Conservation (phyloP, 2,113 vertebrate species). For the Melanocharis versteri region DNA sequence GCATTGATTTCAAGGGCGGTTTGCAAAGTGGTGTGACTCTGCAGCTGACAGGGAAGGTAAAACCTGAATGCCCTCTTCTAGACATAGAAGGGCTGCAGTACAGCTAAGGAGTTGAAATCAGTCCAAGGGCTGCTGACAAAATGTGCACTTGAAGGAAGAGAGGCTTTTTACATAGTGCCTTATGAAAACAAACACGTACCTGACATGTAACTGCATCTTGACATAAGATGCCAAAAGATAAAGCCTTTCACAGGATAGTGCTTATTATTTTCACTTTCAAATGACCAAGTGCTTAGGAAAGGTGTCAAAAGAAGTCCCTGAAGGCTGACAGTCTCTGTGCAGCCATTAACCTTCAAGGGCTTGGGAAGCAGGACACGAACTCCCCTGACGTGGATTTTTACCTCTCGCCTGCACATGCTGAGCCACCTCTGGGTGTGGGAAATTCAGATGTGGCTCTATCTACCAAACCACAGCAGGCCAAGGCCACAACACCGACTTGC, state of each 20-base stretch:
- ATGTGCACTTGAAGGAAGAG: neutral
- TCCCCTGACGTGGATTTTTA: neutral
- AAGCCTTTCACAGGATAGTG: neutral
- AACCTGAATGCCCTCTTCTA: neutral
- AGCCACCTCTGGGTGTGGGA: neutral
- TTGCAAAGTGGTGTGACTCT: neutral
- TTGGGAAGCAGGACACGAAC: neutral
- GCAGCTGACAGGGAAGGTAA: slow-evolving; percentile 37
- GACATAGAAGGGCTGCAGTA: neutral
- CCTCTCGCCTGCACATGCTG: rapidly evolving
- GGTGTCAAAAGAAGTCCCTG: neutral
- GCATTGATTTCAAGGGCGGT: slow-evolving; percentile 45
- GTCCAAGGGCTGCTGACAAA: slow-evolving; percentile 4
- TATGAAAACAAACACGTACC: neutral
- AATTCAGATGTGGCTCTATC: neutral
- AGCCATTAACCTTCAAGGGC: neutral
- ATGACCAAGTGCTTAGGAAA: neutral
- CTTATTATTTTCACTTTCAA: slow-evolving; percentile 29
- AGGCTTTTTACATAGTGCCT: neutral
- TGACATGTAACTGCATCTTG: neutral
- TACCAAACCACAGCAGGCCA: neutral
- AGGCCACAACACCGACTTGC: neutral
- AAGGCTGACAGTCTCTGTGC: neutral
- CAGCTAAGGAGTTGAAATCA: neutral
- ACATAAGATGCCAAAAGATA: neutral